phyloP scores from a whole-genome alignment of 2,113 vertebrate species.

The Hypanus sabinus region DNA sequence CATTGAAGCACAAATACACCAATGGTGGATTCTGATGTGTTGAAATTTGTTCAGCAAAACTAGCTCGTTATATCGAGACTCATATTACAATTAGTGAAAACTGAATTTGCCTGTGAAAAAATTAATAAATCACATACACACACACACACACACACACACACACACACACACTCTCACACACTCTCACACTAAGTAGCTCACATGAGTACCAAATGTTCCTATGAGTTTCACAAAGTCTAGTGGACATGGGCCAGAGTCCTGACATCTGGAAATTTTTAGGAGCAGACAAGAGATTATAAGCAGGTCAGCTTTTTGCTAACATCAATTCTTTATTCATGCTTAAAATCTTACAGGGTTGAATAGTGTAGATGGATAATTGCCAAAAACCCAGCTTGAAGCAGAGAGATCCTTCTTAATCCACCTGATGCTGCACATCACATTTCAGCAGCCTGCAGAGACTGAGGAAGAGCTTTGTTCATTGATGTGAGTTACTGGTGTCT shows the following conservation, averaged over 20 bases:
- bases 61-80: background rate
- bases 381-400: background rate
- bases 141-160: too few species aligned
- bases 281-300: conserved; percentile 21
- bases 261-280: conserved; percentile 28
- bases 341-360: conserved; percentile 20
- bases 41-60: background rate
- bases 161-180: background rate
- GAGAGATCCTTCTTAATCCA: conserved; percentile 5
- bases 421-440: conserved; percentile 16
- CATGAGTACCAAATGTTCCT: conserved; percentile 27
- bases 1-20: background rate
- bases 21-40: background rate
- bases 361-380: background rate
- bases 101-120: background rate
- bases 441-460: background rate
- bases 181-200: background rate
- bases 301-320: background rate
- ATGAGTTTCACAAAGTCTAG: background rate
- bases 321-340: background rate
- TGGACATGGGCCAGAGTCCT: conserved; percentile 1
- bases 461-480: conserved; percentile 16
- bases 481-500: conserved; percentile 19
- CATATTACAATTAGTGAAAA: background rate
- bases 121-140: background rate